Conservation (phyloP, 2,888 invertebrate genomes). For the Cataglyphis altisquamis region DNA sequence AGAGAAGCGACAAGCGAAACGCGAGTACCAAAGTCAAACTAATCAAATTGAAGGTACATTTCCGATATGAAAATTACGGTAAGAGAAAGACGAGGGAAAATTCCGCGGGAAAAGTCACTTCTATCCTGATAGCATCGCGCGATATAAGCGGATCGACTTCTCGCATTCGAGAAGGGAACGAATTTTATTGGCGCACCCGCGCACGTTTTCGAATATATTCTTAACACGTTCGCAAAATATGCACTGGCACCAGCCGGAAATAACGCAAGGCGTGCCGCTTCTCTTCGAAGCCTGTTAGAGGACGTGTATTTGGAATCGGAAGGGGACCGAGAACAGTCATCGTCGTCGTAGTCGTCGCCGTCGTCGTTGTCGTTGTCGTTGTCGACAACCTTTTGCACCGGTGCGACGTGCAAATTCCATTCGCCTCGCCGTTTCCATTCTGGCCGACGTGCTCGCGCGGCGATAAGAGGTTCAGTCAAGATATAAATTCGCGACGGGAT, state of each 20-base stretch:
- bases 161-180: conserved; percentile 12
- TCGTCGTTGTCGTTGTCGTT: conserved; percentile 14
- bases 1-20: conserved; percentile 6
- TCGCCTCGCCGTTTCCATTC: conserved; percentile 42
- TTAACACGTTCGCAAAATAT: conserved; percentile 54
- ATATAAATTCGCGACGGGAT: conserved; percentile 80
- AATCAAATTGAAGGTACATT: conserved; percentile 42
- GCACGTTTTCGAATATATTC: conserved; percentile 19
- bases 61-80: conserved; percentile 22
- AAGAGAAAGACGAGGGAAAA: conserved; percentile 3
- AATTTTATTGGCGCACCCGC: neutral
- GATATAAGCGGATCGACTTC: conserved; percentile 39
- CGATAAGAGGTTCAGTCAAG: conserved; percentile 73
- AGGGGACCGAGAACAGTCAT: neutral
- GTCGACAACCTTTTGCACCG: conserved; percentile 39
- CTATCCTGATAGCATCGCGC: conserved; percentile 17
- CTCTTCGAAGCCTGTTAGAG: conserved; percentile 31
- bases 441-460: conserved; percentile 47
- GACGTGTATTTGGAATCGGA: conserved; percentile 48
- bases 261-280: conserved; percentile 33
- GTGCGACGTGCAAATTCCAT: conserved; percentile 45
- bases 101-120: conserved; percentile 5
- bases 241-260: conserved; percentile 46
- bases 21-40: conserved; percentile 33
- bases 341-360: conserved; percentile 7